Base-by-base conservation (phyloP, 2,113 vertebrate genomes). In the Austrofundulus limnaeus region DNA sequence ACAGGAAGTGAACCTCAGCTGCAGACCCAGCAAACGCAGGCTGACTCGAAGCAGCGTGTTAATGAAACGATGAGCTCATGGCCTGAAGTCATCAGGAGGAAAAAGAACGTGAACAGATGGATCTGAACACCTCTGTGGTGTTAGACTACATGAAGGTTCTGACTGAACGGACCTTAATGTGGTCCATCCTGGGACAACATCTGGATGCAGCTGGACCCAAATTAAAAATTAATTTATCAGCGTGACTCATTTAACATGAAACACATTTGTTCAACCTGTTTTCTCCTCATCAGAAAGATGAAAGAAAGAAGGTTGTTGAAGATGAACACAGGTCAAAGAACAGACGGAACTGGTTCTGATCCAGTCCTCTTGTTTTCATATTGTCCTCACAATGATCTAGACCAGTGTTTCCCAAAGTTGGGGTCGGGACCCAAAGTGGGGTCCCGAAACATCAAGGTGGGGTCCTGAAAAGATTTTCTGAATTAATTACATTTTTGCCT, bases 61-160 rank as follows among this genome's bases (percentile, higher is more conserved):
- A 78, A 80, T 71, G 75, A 77, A 61, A 82, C 83, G 77, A 88
- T 82, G 70, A 86, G 78, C 75, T 89, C 80, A 85, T 67, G 49
- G 66, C 45, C 71, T 85, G 81, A 85, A 62, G 81, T 87, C 76
- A 85, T 72, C 12, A 15, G 51, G 58, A 69, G 84, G n/a, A n/a
- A n/a, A 72, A 86, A 85, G 57, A 86, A 85, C 77, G 78, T 66
- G 3, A 34, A 24, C 39, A 17, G 45, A 63, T 73, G 73, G 45
- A 42, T 10, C 45, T 11, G 56, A 63, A 70, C 28, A 42, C 39
- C 43, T 68, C 48, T 39, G 46, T 52, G 64, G 48, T 37, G 49
- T 65, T 55, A 51, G 49, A 45, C 53, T 55, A 54, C 21, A 62
- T 28, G 28, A 34, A 34, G 5, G 31, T 34, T 5, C 31, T 34